Percentiles rank a stretch among this genome's conserved stretches.
Evolutionary conservation across 1,140 invertebrate species (phyloP).

Genomic region (Elysia chlorotica): DNA sequence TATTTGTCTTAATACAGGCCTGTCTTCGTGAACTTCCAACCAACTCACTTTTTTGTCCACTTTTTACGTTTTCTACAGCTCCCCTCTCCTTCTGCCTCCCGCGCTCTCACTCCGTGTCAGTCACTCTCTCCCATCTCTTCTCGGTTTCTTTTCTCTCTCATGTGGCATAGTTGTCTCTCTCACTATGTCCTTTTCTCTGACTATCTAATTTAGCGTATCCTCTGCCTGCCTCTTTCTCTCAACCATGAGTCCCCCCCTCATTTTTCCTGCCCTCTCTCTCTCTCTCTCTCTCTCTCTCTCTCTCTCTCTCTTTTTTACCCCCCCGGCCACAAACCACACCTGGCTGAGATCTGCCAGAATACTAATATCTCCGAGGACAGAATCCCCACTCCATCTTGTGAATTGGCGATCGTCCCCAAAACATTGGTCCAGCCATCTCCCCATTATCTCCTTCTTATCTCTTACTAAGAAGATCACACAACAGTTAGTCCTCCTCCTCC

Average conservation of each 20-base stretch:
- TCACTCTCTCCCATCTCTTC: not conserved
- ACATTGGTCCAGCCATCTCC: too few species aligned
- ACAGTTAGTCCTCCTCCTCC: not conserved
- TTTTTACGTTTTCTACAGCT: too few species aligned
- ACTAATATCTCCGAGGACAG: too few species aligned
- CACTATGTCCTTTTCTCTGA: conserved; percentile 11
- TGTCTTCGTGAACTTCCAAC: too few species aligned
- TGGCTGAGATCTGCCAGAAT: too few species aligned
- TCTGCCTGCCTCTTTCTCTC: not conserved
- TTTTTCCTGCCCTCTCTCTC: not conserved
- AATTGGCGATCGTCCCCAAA: too few species aligned
- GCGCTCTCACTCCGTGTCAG: not conserved
- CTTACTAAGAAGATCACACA: too few species aligned
- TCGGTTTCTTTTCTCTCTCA: not conserved
- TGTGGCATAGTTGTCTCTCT: not conserved
- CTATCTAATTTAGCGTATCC: not conserved
- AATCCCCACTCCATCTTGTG: too few species aligned
- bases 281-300: conserved; percentile 9
- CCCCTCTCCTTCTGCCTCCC: not conserved
- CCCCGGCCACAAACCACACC: too few species aligned
- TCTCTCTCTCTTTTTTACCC: not conserved
- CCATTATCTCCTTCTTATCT: too few species aligned
- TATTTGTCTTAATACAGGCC: too few species aligned
- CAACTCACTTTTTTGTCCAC: too few species aligned
- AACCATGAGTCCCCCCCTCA: not conserved